Evolutionary conservation across 2,113 vertebrate species (phyloP).

Genomic region (Syngnathus scovelli): DNA sequence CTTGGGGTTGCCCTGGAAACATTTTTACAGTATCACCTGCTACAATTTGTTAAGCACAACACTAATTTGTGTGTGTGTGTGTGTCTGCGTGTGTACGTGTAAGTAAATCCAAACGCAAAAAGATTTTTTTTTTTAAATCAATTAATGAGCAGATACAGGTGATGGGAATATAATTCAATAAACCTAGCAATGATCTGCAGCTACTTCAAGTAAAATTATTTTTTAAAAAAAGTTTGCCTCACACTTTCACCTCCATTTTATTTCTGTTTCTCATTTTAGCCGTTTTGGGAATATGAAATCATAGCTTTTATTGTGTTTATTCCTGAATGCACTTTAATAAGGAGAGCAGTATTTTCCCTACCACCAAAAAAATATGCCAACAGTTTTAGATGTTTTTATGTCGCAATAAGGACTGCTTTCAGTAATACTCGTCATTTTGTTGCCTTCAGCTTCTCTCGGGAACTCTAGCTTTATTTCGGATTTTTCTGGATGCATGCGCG

Average conservation of each 20-base stretch:
- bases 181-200: too few relatives aligned
- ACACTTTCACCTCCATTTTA: too few relatives aligned
- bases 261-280: background rate
- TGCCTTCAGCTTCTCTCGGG: constrained; percentile 1
- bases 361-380: background rate
- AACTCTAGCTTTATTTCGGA: background rate
- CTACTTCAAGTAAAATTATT: too few relatives aligned
- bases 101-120: too few relatives aligned
- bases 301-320: background rate
- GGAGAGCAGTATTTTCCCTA: constrained; percentile 4
- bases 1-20: background rate
- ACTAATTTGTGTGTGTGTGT: too few relatives aligned
- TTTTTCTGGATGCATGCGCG: background rate
- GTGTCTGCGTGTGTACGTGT: too few relatives aligned
- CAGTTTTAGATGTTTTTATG: background rate
- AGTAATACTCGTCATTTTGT: background rate
- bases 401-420: background rate
- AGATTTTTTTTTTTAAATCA: too few relatives aligned
- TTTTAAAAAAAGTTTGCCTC: too few relatives aligned
- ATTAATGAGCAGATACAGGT: too few relatives aligned
- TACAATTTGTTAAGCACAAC: too few relatives aligned
- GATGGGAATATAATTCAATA: too few relatives aligned
- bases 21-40: background rate
- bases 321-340: constrained; percentile 3
- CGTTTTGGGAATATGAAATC: background rate